These are phyloP conservation scores for Thysanoteuthis rhombus DNA, from an alignment of 2,888 invertebrate species.

Conservation along the genomic window DNA sequence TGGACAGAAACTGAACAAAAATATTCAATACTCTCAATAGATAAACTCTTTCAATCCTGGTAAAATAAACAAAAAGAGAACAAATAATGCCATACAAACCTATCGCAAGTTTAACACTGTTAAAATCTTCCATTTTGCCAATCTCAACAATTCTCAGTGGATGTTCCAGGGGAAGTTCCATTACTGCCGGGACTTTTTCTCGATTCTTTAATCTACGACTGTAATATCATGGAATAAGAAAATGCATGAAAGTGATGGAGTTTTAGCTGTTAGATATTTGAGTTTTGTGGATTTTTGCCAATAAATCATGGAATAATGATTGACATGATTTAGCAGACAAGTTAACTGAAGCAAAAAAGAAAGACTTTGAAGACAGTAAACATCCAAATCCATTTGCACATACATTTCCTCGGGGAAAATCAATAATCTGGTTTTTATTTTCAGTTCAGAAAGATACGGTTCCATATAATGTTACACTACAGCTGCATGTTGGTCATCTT, in stretches of 20 bases:
- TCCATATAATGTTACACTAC: background rate
- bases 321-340: background rate
- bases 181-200: slow-evolving; percentile 49
- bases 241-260: background rate
- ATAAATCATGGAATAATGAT: slow-evolving; percentile 24
- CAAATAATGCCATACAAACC: slow-evolving; percentile 50
- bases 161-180: slow-evolving; percentile 59
- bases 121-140: slow-evolving; percentile 59
- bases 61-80: background rate
- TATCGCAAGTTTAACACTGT: slow-evolving; percentile 66
- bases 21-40: no score
- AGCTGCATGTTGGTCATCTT: background rate
- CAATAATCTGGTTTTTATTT: background rate
- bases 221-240: slow-evolving; percentile 35
- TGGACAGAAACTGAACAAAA: no score
- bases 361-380: background rate
- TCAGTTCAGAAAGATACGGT: background rate
- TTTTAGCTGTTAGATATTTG: background rate
- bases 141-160: slow-evolving; percentile 57
- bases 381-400: background rate
- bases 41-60: background rate
- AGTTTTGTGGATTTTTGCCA: background rate
- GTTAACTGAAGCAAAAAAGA: background rate
- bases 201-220: slow-evolving; percentile 67
- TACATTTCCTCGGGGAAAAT: background rate